Base-by-base conservation (phyloP, 2,113 vertebrate species). In the Sialia sialis region DNA sequence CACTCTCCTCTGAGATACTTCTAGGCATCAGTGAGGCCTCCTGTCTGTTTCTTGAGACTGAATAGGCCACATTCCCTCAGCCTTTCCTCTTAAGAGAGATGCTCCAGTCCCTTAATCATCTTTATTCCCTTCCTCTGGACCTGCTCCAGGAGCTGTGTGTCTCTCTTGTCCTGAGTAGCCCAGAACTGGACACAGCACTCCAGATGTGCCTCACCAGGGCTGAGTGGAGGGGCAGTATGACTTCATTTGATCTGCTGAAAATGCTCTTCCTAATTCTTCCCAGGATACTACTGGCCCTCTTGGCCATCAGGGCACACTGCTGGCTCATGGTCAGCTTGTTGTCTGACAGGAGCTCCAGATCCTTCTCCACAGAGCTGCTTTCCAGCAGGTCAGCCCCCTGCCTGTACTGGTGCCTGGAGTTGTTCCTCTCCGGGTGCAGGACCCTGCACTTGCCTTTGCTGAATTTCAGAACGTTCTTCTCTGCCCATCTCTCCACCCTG, bases 121-220 rank as follows among this genome's bases (percentile, higher is more conserved):
- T 76, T 68, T 58, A 4, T 16, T 19, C 23, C 12, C 16, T 18
- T 39, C 4, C 13, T 7, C 16, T 49, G 60, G 29, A 49, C 23
- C 12, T 1, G 0, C 10, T 34, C 7, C 43, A 66, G 60, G 25
- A 49, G 1, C 20, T 30, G 25, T 4, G 3, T 49, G 30, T 25
- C 4, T 51, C 20, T 58, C 36, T 26, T 58, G 16, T 43, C 8
- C 52, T 41, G 25, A 58, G 43, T 8, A 67, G 25, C 25, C 25
- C 30, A 66, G 41, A 75, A 67, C 16, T 43, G 25, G 43, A 36
- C 13, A 49, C 21, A 51, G 7, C 10, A 36, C 7, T 58, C 36
- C 52, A 67, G 30, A 58, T 0, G 1, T 17, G 36, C 30, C 30
- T 3, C 30, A 34, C 18, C 5, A 27, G 13, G 9, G 22, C 14